These are phyloP conservation scores for Lysiphlebus fabarum DNA, from an alignment of 1,140 invertebrate species.

Conservation along the genomic window DNA sequence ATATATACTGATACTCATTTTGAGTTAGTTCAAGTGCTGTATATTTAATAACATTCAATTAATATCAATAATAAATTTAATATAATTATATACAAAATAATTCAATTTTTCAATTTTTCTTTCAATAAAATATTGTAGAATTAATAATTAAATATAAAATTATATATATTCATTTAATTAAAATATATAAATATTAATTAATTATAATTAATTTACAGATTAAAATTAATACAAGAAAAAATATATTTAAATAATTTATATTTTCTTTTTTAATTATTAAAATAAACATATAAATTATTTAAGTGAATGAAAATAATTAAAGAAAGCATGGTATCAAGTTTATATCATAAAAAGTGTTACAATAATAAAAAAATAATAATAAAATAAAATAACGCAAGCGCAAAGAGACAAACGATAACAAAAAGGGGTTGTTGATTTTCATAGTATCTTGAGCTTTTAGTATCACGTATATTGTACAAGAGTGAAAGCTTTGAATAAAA, in stretches of 20 bases:
- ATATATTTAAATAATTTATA: background rate
- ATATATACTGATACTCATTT: conserved; percentile 16
- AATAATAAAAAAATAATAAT: background rate
- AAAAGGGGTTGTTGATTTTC: conserved; percentile 15
- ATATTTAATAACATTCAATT: conserved; percentile 11
- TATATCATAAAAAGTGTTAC: background rate
- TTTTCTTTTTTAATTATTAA: too few relatives aligned
- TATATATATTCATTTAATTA: too few relatives aligned
- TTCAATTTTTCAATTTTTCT: background rate
- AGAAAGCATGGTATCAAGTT: background rate
- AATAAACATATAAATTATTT: too few relatives aligned
- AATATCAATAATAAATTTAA: background rate
- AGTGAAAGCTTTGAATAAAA: too few relatives aligned
- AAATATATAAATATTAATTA: too few relatives aligned
- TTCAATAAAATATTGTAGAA: background rate
- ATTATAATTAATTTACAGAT: too few relatives aligned
- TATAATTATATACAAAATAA: background rate
- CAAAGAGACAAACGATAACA: background rate
- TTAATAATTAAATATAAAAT: too few relatives aligned
- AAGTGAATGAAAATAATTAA: background rate
- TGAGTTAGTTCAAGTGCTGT: background rate
- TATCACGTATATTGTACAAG: too few relatives aligned
- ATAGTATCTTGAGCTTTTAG: background rate
- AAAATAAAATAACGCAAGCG: background rate
- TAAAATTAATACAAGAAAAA: background rate